phyloP scores from a whole-genome alignment of 2,888 invertebrate genomes.

The Willowsia nigromaculata region DNA sequence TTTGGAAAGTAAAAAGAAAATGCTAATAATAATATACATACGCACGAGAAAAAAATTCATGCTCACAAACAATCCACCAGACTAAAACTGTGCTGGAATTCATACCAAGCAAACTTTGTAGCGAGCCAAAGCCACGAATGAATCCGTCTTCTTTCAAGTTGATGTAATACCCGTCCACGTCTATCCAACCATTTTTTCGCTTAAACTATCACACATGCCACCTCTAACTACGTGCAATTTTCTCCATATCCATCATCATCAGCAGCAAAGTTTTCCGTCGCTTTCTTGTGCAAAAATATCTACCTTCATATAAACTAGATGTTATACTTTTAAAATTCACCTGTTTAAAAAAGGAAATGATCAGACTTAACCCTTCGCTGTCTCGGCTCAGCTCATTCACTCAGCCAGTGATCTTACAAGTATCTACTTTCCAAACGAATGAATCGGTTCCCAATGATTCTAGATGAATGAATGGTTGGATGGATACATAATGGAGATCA shows the following conservation, averaged over 20 bases:
- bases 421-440: neutral
- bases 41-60: neutral
- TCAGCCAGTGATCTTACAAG: neutral
- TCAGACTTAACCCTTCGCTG: neutral
- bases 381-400: neutral
- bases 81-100: neutral
- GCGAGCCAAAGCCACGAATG: neutral
- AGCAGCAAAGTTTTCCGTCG: neutral
- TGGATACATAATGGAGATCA: neutral
- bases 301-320: neutral
- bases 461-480: neutral
- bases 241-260: conserved; percentile 14
- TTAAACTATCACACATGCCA: conserved; percentile 33
- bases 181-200: conserved; percentile 31
- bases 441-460: conserved; percentile 14
- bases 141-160: conserved; percentile 47
- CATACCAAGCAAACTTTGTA: neutral
- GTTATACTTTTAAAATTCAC: no score
- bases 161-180: conserved; percentile 47
- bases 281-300: neutral
- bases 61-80: neutral
- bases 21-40: neutral
- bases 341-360: neutral
- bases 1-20: neutral
- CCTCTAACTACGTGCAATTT: conserved; percentile 1